A percentile compares a stretch with the other conserved stretches of the same genome.
phyloP scores from a whole-genome alignment of 92 coral and sea anemone genomes.

The Ricordea florida region DNA sequence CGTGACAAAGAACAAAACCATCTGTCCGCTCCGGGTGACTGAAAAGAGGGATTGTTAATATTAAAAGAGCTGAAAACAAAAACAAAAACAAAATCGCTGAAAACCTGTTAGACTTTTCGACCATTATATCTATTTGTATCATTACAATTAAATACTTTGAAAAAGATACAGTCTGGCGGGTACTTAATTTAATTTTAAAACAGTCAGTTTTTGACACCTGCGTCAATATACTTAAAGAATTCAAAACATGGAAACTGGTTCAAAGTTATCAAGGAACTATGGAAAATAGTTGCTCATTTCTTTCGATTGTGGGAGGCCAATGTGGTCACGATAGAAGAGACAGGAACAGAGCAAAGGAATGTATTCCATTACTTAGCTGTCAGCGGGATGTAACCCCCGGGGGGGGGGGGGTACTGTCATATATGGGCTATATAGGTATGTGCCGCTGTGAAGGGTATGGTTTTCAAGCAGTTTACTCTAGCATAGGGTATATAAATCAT shows the following conservation, averaged over 20 bases:
- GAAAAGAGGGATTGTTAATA: no score
- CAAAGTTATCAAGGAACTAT: neutral
- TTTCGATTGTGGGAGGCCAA: conserved; percentile 21
- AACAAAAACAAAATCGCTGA: no score
- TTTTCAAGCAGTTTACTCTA: no score
- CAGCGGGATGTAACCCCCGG: neutral
- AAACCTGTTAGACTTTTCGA: neutral
- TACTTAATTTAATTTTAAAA: neutral
- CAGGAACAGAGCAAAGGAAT: neutral
- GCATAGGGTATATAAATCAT: no score
- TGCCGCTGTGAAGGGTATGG: no score
- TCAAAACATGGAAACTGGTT: neutral
- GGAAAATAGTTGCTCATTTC: conserved; percentile 10
- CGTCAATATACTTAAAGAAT: neutral
- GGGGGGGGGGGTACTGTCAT: no score
- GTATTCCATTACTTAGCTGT: conserved; percentile 25
- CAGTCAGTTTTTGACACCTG: neutral
- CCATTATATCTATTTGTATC: neutral
- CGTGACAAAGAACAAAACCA: no score
- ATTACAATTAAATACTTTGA: neutral
- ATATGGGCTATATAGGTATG: no score
- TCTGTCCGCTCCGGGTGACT: no score
- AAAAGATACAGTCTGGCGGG: neutral
- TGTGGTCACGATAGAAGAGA: conserved; percentile 42
- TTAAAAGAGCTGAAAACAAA: no score